Conservation (phyloP, 2,113 vertebrate genomes). For the Propithecus coquereli region DNA sequence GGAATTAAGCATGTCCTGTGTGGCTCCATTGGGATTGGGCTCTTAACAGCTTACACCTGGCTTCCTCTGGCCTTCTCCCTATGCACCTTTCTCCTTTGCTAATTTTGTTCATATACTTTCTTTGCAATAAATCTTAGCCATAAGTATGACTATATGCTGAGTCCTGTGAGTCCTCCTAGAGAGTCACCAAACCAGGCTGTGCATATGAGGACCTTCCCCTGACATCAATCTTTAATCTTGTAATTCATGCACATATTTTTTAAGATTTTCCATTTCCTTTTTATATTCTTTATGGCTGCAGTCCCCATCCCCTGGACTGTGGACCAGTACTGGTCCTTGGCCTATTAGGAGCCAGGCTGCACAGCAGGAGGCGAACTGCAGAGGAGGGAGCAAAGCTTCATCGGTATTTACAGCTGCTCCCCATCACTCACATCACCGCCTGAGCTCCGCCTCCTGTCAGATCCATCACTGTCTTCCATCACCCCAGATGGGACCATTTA, state of each 20-base stretch:
- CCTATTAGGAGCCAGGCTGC: no score
- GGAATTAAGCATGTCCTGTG: not conserved
- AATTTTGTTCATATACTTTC: not conserved
- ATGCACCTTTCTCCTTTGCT: no score
- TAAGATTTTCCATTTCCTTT: not conserved
- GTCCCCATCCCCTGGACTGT: no score
- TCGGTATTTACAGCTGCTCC: no score
- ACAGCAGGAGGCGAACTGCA: no score
- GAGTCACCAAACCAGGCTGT: not conserved
- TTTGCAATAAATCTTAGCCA: not conserved
- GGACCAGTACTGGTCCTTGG: no score
- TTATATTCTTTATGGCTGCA: not conserved
- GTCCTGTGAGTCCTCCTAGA: not conserved
- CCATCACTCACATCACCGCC: no score
- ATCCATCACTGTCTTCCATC: no score
- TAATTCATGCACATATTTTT: not conserved
- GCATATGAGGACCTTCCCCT: rapidly evolving
- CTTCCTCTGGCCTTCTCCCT: not conserved
- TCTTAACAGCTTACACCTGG: no score
- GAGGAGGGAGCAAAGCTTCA: no score
- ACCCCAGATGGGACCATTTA: no score
- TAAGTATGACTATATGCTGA: not conserved
- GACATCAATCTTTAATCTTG: not conserved
- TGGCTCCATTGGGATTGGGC: rapidly evolving
- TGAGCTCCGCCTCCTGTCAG: no score